Conservation (phyloP, 64 coral and sea anemone genomes). For the Stichodactyla mertensii region DNA sequence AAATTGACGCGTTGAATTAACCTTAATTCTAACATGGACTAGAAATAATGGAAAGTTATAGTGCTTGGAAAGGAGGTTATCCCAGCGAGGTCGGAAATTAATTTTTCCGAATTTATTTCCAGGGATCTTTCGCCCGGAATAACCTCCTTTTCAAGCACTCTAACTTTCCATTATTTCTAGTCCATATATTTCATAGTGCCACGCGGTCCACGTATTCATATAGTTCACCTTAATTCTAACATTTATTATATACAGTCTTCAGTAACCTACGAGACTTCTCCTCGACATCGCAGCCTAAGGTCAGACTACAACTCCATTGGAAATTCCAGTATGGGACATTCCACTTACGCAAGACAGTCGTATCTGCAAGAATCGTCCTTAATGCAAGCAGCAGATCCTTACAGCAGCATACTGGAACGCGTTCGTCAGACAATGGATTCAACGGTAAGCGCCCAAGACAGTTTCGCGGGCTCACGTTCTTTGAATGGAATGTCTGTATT, state of each 20-base stretch:
- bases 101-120: no score
- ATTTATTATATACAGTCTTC: neutral
- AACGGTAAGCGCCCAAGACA: neutral
- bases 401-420: slow-evolving; percentile 26
- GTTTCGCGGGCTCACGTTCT: neutral
- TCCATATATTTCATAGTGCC: no score
- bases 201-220: no score
- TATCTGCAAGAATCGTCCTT: slow-evolving; percentile 4
- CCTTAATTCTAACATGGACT: no score
- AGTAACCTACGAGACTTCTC: neutral
- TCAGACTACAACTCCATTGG: slow-evolving; percentile 5
- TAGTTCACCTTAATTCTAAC: no score
- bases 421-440: slow-evolving; percentile 45
- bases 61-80: no score
- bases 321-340: neutral
- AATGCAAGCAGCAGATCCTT: neutral
- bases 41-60: no score
- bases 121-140: no score
- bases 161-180: no score
- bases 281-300: neutral
- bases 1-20: no score
- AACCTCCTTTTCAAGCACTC: no score
- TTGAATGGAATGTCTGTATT: neutral
- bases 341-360: neutral
- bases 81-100: no score